Percentiles rank a stretch among this genome's conserved stretches.
Conservation (phyloP, 1,140 invertebrate species). For the Drosophila kepulauana region DNA sequence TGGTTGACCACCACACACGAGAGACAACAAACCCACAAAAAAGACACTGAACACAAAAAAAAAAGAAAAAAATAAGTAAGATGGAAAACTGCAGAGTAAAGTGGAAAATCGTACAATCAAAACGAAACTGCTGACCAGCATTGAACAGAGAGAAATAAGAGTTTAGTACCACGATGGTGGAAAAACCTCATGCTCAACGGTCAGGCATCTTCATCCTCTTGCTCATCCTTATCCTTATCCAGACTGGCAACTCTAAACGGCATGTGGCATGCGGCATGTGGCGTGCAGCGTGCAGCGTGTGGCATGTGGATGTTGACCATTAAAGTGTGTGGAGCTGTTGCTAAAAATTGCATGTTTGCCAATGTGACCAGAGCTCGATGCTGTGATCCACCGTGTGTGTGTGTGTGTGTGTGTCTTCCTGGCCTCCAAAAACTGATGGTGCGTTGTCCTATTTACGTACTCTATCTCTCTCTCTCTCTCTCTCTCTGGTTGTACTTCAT, state of each 20-base stretch:
- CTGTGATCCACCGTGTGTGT: background rate
- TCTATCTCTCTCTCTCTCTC: background rate
- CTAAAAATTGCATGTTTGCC: slow-evolving; percentile 16
- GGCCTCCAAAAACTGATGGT: slow-evolving; percentile 23
- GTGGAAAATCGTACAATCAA: slow-evolving; percentile 79
- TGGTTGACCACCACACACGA: slow-evolving; percentile 54
- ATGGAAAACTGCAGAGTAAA: slow-evolving; percentile 64
- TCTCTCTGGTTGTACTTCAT: slow-evolving; percentile 54
- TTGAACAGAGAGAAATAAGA: slow-evolving; percentile 36
- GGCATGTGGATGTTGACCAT: background rate
- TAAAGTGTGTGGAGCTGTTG: slow-evolving; percentile 5
- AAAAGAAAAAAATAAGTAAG: slow-evolving; percentile 8
- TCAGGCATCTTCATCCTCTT: no score
- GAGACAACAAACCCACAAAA: slow-evolving; percentile 14
- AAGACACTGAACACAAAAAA: slow-evolving; percentile 29
- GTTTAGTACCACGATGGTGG: background rate
- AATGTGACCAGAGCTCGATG: background rate
- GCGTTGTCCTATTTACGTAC: slow-evolving; percentile 66
- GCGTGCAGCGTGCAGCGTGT: background rate
- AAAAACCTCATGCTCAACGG: no score
- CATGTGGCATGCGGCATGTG: background rate
- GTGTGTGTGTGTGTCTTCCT: background rate
- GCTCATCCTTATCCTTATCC: background rate
- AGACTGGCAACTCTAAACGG: background rate
- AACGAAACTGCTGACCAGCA: slow-evolving; percentile 79